Conservation (phyloP, 2,113 vertebrate genomes). For the Petrocephalus microphthalmus region DNA sequence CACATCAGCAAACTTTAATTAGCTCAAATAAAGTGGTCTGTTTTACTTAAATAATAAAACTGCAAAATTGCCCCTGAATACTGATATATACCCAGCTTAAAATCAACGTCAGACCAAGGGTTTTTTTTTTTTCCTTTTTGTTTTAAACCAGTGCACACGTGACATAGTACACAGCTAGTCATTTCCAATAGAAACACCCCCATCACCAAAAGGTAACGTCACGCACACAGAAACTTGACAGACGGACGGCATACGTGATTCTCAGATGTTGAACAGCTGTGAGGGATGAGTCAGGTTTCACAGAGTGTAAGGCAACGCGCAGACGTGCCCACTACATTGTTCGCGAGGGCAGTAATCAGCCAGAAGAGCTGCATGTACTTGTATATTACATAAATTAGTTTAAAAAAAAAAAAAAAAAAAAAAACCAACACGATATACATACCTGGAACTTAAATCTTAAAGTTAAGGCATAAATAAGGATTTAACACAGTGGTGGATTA, state of each 20-base stretch:
- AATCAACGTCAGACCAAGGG: not conserved
- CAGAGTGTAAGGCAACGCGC: conserved; percentile 66
- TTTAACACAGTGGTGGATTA: conserved; percentile 1
- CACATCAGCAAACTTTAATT: not conserved
- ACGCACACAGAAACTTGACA: not conserved
- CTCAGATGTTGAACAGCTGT: not conserved
- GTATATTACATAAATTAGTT: not conserved
- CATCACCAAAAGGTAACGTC: not conserved
- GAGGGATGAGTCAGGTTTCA: conserved; percentile 8
- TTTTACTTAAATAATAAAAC: not conserved
- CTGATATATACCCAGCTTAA: not conserved
- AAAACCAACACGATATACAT: conserved; percentile 9
- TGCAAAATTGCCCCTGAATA: conserved; percentile 8
- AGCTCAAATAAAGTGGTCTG: not conserved
- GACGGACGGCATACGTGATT: not conserved
- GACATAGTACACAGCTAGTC: not conserved
- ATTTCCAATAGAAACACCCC: not conserved
- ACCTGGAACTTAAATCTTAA: not conserved
- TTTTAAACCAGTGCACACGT: not conserved
- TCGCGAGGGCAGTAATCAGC: conserved; percentile 28
- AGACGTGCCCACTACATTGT: conserved; percentile 49
- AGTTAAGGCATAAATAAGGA: conserved; percentile 5
- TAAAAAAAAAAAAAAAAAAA: not conserved
- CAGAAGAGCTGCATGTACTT: not conserved
- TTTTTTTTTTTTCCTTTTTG: not conserved